Evolutionary conservation across 2,113 vertebrate species (phyloP).

Genomic region (Lanius ludovicianus): DNA sequence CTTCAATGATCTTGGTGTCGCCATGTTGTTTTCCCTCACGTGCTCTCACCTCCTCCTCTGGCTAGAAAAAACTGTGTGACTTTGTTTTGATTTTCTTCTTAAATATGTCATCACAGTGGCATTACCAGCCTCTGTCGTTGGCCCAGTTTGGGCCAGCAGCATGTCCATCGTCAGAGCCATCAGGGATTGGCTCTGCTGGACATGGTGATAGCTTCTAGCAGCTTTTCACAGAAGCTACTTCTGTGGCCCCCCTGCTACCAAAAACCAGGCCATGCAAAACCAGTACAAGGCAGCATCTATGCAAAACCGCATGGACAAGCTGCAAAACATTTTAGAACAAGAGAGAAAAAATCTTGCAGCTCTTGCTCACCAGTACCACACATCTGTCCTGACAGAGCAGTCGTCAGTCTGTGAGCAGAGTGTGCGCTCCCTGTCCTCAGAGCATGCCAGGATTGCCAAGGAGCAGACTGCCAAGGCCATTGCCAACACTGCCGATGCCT

Average conservation of each 20-base stretch:
- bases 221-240: not conserved
- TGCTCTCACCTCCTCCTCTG: not conserved
- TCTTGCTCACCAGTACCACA: accelerated
- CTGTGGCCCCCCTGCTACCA: not conserved
- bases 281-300: not conserved
- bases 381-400: not conserved
- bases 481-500: conserved; percentile 64
- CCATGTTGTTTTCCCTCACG: not conserved
- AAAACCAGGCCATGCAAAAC: not conserved
- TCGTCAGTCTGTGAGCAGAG: not conserved
- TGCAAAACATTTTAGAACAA: not conserved
- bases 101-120: not conserved
- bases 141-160: not conserved
- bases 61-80: not conserved
- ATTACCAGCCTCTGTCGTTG: not conserved
- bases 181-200: not conserved
- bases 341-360: accelerated
- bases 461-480: conserved; percentile 79
- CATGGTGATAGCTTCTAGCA: not conserved
- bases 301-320: not conserved
- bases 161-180: not conserved
- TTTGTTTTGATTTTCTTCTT: not conserved
- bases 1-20: not conserved
- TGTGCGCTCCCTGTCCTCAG: conserved; percentile 57
- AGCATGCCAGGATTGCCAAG: conserved; percentile 72